These are phyloP conservation scores for Xiphias gladius DNA, from an alignment of 2,113 vertebrate genomes.

Conservation along the genomic window DNA sequence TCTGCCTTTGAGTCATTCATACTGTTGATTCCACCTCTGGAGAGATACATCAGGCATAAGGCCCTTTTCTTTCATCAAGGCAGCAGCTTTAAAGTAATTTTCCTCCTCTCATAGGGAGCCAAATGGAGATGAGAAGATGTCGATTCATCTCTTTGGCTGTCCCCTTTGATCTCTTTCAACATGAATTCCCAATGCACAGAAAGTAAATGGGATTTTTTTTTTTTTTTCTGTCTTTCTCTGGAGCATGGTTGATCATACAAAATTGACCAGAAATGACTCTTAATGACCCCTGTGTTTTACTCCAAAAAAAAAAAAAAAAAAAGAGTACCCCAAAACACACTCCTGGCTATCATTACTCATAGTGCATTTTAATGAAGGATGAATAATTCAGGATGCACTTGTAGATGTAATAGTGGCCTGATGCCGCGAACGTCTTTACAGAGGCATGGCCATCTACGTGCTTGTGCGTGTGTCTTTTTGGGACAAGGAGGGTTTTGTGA, in stretches of 20 bases:
- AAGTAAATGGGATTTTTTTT: conserved; percentile 74
- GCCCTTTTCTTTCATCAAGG: conserved; percentile 75
- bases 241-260: conserved; percentile 78
- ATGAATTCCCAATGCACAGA: conserved; percentile 70
- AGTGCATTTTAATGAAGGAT: conserved; percentile 77
- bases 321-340: conserved; percentile 62
- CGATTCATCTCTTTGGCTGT: conserved; percentile 81
- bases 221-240: conserved; percentile 50
- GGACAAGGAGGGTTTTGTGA: conserved; percentile 30
- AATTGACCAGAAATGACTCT: conserved; percentile 79
- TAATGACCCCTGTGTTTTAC: conserved; percentile 80
- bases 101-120: conserved; percentile 70
- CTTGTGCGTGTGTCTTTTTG: conserved; percentile 1
- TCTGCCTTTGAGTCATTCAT: conserved; percentile 71
- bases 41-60: conserved; percentile 73
- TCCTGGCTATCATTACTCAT: conserved; percentile 70
- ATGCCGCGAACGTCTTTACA: conserved; percentile 52
- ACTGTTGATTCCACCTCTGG: conserved; percentile 78
- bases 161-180: conserved; percentile 80
- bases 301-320: conserved; percentile 28
- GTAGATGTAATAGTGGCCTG: conserved; percentile 51
- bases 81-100: conserved; percentile 80
- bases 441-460: conserved; percentile 15
- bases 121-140: conserved; percentile 80
- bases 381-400: conserved; percentile 74